Percentiles rank a stretch among this genome's conserved stretches.
Conservation (phyloP, 2,113 vertebrate species). For the Xiphorhynchus elegans region DNA sequence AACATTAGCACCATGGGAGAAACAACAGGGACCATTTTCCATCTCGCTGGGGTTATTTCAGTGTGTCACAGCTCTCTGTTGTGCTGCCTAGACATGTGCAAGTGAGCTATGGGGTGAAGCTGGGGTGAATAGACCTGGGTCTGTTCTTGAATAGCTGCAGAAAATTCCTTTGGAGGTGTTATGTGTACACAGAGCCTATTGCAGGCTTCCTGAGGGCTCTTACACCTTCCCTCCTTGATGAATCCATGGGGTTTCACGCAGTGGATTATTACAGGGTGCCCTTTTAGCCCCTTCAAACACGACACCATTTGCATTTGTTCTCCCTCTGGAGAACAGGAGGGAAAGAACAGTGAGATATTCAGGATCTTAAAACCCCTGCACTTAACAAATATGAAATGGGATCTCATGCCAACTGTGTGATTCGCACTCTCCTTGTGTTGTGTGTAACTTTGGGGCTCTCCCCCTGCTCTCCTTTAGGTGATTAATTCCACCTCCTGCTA, state of each 20-base stretch:
- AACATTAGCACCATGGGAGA: background rate
- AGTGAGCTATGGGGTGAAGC: constrained; percentile 46
- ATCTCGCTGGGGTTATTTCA: background rate
- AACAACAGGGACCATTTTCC: background rate
- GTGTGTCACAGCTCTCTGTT: accelerated
- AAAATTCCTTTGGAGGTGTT: constrained; percentile 63
- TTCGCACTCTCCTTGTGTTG: background rate
- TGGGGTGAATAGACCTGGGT: background rate
- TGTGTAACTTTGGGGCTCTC: background rate
- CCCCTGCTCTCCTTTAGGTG: background rate
- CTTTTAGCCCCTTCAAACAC: constrained; percentile 65
- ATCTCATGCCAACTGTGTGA: constrained; percentile 57
- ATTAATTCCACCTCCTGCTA: constrained; percentile 57
- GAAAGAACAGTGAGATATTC: constrained; percentile 65
- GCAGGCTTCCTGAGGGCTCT: constrained; percentile 49
- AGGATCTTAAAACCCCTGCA: constrained; percentile 47
- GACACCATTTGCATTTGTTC: constrained; percentile 64
- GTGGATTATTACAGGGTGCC: constrained; percentile 58
- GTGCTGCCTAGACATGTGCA: background rate
- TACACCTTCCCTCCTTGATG: constrained; percentile 58
- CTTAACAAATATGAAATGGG: constrained; percentile 60
- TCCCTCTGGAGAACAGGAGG: constrained; percentile 55
- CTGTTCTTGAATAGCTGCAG: constrained; percentile 42
- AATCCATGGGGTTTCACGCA: background rate
- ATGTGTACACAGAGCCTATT: constrained; percentile 49